Evolutionary conservation across 1,140 invertebrate genomes (phyloP).

Genomic region (Planococcus citri): DNA sequence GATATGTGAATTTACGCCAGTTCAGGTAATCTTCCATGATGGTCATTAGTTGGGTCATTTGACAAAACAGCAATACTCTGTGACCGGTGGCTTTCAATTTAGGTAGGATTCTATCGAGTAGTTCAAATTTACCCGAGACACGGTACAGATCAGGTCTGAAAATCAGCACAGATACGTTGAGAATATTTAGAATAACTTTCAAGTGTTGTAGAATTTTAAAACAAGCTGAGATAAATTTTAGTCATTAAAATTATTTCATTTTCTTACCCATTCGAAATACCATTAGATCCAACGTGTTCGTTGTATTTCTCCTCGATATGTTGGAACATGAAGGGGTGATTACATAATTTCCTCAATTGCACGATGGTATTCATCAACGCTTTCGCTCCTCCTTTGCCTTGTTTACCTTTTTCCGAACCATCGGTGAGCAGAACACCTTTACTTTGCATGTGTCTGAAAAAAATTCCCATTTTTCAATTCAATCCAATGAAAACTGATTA

Average conservation of each 20-base stretch:
- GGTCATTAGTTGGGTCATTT: constrained; percentile 99
- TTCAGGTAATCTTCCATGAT: constrained; percentile 97
- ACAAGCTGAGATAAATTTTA: background rate
- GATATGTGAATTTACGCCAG: constrained; percentile 40
- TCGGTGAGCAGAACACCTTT: constrained; percentile 90
- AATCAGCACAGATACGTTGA: no score
- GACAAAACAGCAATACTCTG: constrained; percentile 93
- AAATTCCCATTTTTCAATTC: no score
- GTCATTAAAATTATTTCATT: constrained; percentile 30
- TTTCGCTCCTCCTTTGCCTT: constrained; percentile 89
- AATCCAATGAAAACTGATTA: background rate
- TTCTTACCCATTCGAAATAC: constrained; percentile 53
- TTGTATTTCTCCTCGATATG: constrained; percentile 96
- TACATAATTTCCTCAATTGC: constrained; percentile 93
- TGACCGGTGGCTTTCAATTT: constrained; percentile 86
- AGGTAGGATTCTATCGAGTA: constrained; percentile 91
- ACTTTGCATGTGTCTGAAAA: constrained; percentile 76
- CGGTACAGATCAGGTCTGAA: constrained; percentile 77
- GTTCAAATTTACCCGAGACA: constrained; percentile 95
- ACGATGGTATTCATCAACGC: constrained; percentile 98
- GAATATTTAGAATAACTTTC: constrained; percentile 9
- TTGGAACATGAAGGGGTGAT: constrained; percentile 99
- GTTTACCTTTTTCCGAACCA: constrained; percentile 87
- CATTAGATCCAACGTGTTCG: constrained; percentile 62
- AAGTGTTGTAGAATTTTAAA: constrained; percentile 6